Percentiles rank a stretch among this genome's conserved stretches.
Evolutionary conservation across 2,888 invertebrate genomes (phyloP).

Genomic region (Cartodere bifasciata): DNA sequence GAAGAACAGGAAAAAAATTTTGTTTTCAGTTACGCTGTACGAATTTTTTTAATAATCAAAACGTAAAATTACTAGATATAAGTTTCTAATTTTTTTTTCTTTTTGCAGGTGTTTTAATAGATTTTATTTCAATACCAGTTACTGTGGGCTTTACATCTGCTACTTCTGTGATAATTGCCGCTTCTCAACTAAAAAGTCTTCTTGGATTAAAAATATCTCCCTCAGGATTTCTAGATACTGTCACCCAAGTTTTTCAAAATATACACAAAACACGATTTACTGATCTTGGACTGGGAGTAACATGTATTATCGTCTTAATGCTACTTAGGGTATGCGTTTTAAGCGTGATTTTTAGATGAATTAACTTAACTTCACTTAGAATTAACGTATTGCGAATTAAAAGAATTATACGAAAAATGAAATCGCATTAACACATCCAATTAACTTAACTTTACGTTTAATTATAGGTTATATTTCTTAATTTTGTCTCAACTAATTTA

Average conservation of each 20-base stretch:
- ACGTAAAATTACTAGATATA: no score
- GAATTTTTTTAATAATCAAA: no score
- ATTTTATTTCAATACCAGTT: constrained; percentile 82
- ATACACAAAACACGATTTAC: constrained; percentile 53
- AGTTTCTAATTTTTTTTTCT: constrained; percentile 9
- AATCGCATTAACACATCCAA: no score
- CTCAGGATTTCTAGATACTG: constrained; percentile 61
- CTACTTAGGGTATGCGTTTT: constrained; percentile 67
- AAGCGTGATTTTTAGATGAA: no score
- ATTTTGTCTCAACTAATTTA: no score
- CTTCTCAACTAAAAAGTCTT: constrained; percentile 67
- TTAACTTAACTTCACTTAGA: not conserved
- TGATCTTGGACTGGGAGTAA: constrained; percentile 59
- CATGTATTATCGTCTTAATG: constrained; percentile 61
- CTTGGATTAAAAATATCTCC: constrained; percentile 62
- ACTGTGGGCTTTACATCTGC: constrained; percentile 86
- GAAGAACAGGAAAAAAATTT: no score
- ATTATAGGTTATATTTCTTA: no score
- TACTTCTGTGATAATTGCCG: constrained; percentile 79
- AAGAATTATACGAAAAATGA: no score
- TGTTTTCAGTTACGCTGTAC: no score
- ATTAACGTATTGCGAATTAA: not conserved
- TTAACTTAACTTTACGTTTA: no score
- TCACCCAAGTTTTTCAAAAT: constrained; percentile 55
- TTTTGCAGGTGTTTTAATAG: constrained; percentile 65